Evolutionary conservation across 2,113 vertebrate genomes (phyloP).

Genomic region (Tapirus terrestris): DNA sequence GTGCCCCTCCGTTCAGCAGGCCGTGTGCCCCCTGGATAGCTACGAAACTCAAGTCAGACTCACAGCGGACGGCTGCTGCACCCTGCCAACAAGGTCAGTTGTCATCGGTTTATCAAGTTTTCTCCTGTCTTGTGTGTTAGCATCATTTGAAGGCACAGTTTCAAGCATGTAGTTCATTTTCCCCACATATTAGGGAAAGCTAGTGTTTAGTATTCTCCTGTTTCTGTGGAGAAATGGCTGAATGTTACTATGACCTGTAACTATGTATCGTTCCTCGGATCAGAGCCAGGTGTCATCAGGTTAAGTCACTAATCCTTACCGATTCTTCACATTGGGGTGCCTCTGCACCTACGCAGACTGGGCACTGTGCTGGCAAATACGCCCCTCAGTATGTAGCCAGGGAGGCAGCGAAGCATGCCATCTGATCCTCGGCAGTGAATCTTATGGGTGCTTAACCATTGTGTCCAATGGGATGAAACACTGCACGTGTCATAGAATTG

Average conservation of each 20-base stretch:
- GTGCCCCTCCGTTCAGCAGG: constrained; percentile 92
- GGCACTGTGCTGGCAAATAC: not conserved
- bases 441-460: not conserved
- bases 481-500: not conserved
- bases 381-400: not conserved
- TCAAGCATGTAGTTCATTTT: not conserved
- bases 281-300: constrained; percentile 52
- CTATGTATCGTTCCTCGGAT: not conserved
- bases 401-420: not conserved
- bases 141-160: not conserved
- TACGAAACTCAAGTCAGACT: constrained; percentile 93
- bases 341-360: not conserved
- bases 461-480: not conserved
- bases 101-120: not conserved
- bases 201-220: not conserved
- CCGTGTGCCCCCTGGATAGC: constrained; percentile 93
- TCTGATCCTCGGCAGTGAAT: not conserved
- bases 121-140: constrained; percentile 12
- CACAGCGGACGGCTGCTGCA: constrained; percentile 94
- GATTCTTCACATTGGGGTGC: not conserved
- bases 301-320: not conserved
- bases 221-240: constrained; percentile 35
- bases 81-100: constrained; percentile 93
- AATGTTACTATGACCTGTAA: not conserved
- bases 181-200: constrained; percentile 14